Conservation (phyloP, 1,140 invertebrate species). For the Drosophila mojavensis region DNA sequence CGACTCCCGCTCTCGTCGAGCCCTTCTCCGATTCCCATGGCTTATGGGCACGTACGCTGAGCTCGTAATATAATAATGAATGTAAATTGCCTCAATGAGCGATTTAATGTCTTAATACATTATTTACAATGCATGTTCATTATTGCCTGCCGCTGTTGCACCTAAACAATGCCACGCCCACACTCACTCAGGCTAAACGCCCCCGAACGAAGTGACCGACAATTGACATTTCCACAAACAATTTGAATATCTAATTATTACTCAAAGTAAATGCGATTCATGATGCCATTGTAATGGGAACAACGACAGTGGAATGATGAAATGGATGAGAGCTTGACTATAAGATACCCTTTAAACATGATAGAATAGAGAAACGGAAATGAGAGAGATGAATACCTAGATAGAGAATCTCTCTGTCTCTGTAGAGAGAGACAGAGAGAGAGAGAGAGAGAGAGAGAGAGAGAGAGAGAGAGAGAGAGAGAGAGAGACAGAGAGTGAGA, state of each 20-base stretch:
- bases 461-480: too few relatives aligned
- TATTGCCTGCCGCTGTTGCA: constrained; percentile 43
- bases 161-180: constrained; percentile 32
- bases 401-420: too few relatives aligned
- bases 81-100: constrained; percentile 81
- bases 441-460: too few relatives aligned
- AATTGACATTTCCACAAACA: constrained; percentile 39
- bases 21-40: constrained; percentile 75
- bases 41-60: constrained; percentile 73
- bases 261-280: constrained; percentile 15
- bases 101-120: constrained; percentile 81
- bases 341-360: neutral
- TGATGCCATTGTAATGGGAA: constrained; percentile 30
- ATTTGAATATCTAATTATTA: constrained; percentile 66
- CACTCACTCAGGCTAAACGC: constrained; percentile 17
- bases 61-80: constrained; percentile 80
- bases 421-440: too few relatives aligned
- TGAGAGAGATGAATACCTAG: too few relatives aligned
- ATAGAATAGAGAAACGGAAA: neutral
- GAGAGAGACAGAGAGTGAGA: too few relatives aligned
- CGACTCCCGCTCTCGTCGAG: constrained; percentile 18
- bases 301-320: neutral
- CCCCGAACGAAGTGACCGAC: constrained; percentile 11
- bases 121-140: constrained; percentile 74
- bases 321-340: neutral